Evolutionary conservation across 2,113 vertebrate genomes (phyloP).

Genomic region (Muntiacus muntjak): DNA sequence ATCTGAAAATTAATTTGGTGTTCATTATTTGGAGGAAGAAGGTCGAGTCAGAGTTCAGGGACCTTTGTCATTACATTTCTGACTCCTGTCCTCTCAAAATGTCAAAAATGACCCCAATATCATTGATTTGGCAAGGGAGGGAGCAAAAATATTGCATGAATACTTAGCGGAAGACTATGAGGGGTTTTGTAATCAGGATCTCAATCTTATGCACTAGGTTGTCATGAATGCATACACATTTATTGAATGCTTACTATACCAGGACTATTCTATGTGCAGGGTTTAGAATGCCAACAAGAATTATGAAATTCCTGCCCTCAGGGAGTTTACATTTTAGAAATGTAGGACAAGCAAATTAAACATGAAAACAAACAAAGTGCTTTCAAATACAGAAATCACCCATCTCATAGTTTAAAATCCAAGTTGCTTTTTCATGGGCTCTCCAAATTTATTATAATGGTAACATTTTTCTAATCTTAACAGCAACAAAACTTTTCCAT

Average conservation of each 20-base stretch:
- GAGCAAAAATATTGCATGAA: not conserved
- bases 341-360: not conserved
- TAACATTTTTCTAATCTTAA: not conserved
- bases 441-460: not conserved
- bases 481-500: not conserved
- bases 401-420: not conserved
- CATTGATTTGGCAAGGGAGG: not conserved
- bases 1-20: constrained; percentile 19
- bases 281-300: not conserved
- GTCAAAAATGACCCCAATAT: not conserved
- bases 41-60: not conserved
- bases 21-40: constrained; percentile 8
- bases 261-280: not conserved
- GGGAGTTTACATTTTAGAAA: not conserved
- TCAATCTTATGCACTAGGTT: not conserved
- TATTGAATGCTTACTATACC: not conserved
- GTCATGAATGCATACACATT: not conserved
- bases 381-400: not conserved
- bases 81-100: not conserved
- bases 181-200: not conserved
- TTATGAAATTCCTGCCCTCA: not conserved
- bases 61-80: not conserved
- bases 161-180: not conserved
- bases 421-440: not conserved
- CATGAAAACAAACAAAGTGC: not conserved